Percentiles rank a stretch among this genome's conserved stretches.
These are phyloP conservation scores for Pseudorhombus dupliciocellatus DNA, from an alignment of 2,113 vertebrate species.

Conservation along the genomic window DNA sequence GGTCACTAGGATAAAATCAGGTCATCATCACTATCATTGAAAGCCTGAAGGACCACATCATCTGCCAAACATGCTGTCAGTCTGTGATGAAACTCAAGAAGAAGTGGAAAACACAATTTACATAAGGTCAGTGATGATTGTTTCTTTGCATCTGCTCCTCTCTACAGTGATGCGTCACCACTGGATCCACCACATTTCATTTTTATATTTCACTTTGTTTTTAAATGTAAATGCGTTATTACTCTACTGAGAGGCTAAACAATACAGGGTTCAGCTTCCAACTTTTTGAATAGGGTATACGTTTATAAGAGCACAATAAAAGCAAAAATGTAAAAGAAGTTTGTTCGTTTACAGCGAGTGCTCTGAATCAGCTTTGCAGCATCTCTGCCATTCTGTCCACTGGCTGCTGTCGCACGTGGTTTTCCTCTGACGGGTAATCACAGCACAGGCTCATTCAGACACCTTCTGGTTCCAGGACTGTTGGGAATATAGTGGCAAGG, in stretches of 20 bases:
- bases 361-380: slow-evolving; percentile 20
- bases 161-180: neutral
- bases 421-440: slow-evolving; percentile 69
- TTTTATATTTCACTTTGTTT: neutral
- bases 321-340: neutral
- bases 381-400: slow-evolving; percentile 49
- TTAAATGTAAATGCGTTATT: neutral
- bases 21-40: neutral
- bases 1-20: neutral
- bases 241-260: neutral
- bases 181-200: neutral
- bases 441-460: slow-evolving; percentile 56
- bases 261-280: neutral
- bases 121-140: neutral
- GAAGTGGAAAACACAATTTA: neutral
- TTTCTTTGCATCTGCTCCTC: neutral
- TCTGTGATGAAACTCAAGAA: slow-evolving; percentile 13
- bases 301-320: neutral
- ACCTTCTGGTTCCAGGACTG: slow-evolving; percentile 52
- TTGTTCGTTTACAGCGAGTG: slow-evolving; percentile 18
- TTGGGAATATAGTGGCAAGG: slow-evolving; percentile 54
- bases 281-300: neutral
- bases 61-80: neutral
- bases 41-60: neutral
- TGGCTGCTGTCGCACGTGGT: slow-evolving; percentile 60